Evolutionary conservation across 2,888 invertebrate species (phyloP), one percentile per base, ranked within the genome.

Genomic region (Buathra laborator): DNA sequence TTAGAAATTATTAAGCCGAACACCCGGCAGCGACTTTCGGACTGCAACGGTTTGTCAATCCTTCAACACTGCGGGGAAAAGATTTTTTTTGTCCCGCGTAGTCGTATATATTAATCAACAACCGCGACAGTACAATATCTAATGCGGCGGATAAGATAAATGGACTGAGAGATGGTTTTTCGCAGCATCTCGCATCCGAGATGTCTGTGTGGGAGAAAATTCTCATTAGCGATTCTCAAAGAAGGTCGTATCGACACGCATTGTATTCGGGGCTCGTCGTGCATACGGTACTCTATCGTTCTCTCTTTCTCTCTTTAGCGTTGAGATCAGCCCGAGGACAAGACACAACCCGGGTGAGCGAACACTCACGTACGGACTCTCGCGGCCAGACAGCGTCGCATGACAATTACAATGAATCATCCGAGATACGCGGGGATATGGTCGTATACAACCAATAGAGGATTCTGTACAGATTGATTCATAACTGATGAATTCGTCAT

Each of bases 321-420:
- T 46, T 66, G 82, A 9, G 37, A 85, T 79, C 68, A 70, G 78
- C 68, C 64, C 19, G 66, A 71, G 78, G 81, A 86, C 86, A 81
- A 85, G 87, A 70, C 67, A 68, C 85, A 70, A 67, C 37, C 59
- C 68, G 75, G 64, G 51, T 48, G 84, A 82, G 72, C 81, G 80
- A 80, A 79, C 53, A 76, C 83, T 81, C 86, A 83, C 86, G 86
- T 84, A 87, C 82, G 85, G 88, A 89, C 84, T 48, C 48, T 87
- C 75, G 76, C 80, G 72, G 66, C 48, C 82, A 83, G 85, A 85
- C 85, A 77, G 67, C 85, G 85, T 86, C 87, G 88, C 89, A 89
- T 90, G 90, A 91, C 90, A 90, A 91, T 91, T 90, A 89, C 90
- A 90, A 91, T 91, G 90, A 91, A 91, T 91, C 90, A 90, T 91